phyloP scores from a whole-genome alignment of 2,888 invertebrate species.

The Imbricaverruca yamaguchii region DNA sequence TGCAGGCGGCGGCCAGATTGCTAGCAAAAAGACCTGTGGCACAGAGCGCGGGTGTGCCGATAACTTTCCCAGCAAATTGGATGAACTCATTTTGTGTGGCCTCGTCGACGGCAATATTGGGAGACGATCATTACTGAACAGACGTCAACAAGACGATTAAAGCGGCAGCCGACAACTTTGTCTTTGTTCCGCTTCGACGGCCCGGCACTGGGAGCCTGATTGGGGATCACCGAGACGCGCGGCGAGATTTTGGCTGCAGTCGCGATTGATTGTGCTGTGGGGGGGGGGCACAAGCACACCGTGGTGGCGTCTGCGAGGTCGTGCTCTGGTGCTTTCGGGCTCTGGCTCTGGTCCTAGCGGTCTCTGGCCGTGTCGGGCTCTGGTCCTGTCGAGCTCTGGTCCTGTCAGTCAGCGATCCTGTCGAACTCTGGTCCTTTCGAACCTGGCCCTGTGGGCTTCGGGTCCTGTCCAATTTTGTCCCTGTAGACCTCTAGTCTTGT shows the following conservation, averaged over 20 bases:
- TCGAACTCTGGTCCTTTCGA: too few species aligned
- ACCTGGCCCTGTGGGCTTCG: too few species aligned
- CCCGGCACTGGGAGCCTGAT: background rate
- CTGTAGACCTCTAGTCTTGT: too few species aligned
- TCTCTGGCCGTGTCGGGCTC: too few species aligned
- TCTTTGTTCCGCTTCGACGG: background rate
- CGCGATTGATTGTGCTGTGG: background rate
- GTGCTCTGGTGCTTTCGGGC: too few species aligned
- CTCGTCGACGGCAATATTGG: conserved; percentile 4
- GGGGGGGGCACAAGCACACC: too few species aligned
- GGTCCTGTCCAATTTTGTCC: too few species aligned
- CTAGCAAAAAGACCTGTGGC: background rate
- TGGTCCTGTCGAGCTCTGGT: too few species aligned
- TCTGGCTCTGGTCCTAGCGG: too few species aligned
- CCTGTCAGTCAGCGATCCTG: too few species aligned
- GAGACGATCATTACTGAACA: background rate
- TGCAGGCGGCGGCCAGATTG: background rate
- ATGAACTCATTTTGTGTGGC: background rate
- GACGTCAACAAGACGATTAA: conserved; percentile 7
- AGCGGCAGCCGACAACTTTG: background rate
- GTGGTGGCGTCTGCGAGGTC: too few species aligned
- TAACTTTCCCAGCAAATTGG: conserved; percentile 8
- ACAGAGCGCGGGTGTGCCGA: background rate
- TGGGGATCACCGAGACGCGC: background rate
- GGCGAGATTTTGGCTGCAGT: background rate